A percentile compares a stretch with the other conserved stretches of the same genome.
phyloP scores from a whole-genome alignment of 2,797 vertebrate species.

The Hemitrygon akajei region DNA sequence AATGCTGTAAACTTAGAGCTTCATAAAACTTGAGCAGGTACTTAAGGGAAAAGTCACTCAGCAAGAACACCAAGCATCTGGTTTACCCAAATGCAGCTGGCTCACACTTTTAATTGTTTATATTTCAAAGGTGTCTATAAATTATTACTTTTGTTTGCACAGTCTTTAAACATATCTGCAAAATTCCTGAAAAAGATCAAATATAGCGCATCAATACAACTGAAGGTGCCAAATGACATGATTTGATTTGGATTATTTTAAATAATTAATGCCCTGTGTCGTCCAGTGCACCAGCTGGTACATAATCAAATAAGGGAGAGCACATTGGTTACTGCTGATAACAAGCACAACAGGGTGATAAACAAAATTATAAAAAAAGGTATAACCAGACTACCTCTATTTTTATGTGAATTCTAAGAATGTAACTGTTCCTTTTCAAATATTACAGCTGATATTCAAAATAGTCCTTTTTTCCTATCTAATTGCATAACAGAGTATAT shows the following conservation, averaged over 20 bases:
- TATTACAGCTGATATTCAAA: background rate
- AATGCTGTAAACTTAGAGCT: background rate
- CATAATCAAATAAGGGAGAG: background rate
- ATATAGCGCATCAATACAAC: background rate
- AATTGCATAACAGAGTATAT: background rate
- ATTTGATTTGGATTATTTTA: background rate
- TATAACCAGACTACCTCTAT: no score
- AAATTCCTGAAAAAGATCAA: background rate
- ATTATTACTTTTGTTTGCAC: background rate
- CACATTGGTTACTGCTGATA: background rate
- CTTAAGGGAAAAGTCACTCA: background rate
- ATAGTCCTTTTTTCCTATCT: background rate
- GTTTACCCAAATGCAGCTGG: no score
- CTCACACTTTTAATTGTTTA: background rate
- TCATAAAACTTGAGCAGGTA: background rate
- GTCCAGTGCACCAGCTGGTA: background rate
- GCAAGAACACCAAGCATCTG: background rate
- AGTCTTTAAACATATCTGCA: background rate
- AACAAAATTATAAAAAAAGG: background rate
- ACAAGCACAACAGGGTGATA: background rate
- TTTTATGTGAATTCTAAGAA: background rate
- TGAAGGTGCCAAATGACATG: background rate
- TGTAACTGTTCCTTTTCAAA: background rate
- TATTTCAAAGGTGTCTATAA: background rate
- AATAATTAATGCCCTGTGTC: background rate